Evolutionary conservation across 2,797 vertebrate species (phyloP), one percentile per base, ranked within the genome.

Genomic region (Taeniopygia guttata): DNA sequence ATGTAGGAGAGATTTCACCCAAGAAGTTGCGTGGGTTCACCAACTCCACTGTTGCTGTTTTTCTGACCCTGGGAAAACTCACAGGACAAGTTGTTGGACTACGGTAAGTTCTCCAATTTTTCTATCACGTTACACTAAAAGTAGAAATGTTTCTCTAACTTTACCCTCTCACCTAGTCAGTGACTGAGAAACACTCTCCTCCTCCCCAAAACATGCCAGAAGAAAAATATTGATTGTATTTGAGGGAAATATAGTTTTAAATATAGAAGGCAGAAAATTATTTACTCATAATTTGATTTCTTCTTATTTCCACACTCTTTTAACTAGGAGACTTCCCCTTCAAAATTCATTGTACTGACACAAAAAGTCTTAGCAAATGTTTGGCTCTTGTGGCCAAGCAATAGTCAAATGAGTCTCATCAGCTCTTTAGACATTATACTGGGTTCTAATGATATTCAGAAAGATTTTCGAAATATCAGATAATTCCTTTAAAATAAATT

Each of bases 1-100:
- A 99, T 92, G 98, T 99, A 93, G 99, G 98, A 94, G 99, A 99
- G 97, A 98, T 98, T 68, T 98, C 98, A 48, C 99, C 99, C 27
- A 99, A 98, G 97, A 98, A 99, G 92, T 89, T 99, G 42, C 98
- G 98, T 87, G 99, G 99, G 26, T 98, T 98, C 3, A 92, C 98
- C 78, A 98, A 99, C 26, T 80, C 98, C 94, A 98, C 98, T 13
- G 98, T 98, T 18, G 97, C 98, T 56, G 97, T 99, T 88, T 99
- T 99, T 90, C 98, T 98, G 22, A 97, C 98, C 13, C 98, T 99
- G 64, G 99, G 99, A 27, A 98, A 99, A 5, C 96, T 99, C 62
- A 88, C 98, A 64, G 99, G 98, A 92, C 99, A 99, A 90, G 97
- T 99, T 64, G 96, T 99, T 1, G 98, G 99, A 95, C 97, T 99